Evolutionary conservation across 2,797 vertebrate species (phyloP).

Genomic region (Thripadectes ignobilis): DNA sequence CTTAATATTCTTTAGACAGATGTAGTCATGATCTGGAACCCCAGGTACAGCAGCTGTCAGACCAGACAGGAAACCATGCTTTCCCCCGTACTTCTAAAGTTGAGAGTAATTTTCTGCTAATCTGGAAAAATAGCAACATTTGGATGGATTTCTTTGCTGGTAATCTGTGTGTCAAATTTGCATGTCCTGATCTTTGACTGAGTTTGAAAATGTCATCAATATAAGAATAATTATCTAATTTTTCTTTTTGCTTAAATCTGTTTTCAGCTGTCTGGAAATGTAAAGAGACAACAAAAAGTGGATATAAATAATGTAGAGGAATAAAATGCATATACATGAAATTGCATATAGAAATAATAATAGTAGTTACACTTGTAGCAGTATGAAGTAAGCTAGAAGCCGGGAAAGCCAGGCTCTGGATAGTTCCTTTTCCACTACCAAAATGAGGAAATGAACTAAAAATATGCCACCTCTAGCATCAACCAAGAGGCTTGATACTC

Average conservation of each 20-base stretch:
- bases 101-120: background rate
- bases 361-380: background rate
- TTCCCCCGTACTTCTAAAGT: background rate
- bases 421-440: background rate
- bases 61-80: background rate
- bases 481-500: background rate
- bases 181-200: background rate
- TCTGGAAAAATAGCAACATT: background rate
- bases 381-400: background rate
- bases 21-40: background rate
- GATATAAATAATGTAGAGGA: background rate
- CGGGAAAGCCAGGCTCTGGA: background rate
- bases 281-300: background rate
- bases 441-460: background rate
- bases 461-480: background rate
- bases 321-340: background rate
- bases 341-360: background rate
- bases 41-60: background rate
- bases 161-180: background rate
- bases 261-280: background rate
- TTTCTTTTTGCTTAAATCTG: background rate
- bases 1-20: background rate
- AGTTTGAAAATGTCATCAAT: background rate
- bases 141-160: background rate
- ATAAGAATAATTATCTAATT: background rate